Percentiles rank a stretch among this genome's conserved stretches.
These are phyloP conservation scores for Gortyna flavago DNA, from an alignment of 2,888 invertebrate species.

Conservation along the genomic window DNA sequence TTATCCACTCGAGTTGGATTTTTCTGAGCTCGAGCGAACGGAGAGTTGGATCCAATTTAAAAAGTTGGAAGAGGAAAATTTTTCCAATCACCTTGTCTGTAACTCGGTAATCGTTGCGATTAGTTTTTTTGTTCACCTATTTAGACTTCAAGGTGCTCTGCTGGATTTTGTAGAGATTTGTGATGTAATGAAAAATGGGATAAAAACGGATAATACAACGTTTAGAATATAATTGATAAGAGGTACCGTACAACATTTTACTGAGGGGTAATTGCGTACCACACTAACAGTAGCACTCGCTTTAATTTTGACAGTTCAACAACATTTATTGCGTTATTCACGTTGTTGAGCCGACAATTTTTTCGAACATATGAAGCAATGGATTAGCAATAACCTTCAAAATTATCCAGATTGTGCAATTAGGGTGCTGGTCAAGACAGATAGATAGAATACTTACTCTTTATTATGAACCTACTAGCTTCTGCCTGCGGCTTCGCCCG, in stretches of 20 bases:
- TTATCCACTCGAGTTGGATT: constrained; percentile 81
- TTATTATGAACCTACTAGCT: too few species aligned
- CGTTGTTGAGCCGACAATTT: too few species aligned
- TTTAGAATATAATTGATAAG: neutral
- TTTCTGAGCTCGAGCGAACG: constrained; percentile 80
- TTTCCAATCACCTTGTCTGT: constrained; percentile 86
- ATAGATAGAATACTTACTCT: too few species aligned
- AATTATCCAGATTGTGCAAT: too few species aligned
- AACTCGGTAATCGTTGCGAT: constrained; percentile 83
- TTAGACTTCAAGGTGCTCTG: constrained; percentile 37
- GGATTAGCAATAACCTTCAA: too few species aligned
- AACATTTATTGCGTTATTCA: too few species aligned
- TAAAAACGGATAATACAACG: neutral
- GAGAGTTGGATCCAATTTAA: constrained; percentile 88
- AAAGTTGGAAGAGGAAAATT: constrained; percentile 86
- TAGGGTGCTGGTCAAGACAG: too few species aligned
- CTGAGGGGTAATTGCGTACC: neutral
- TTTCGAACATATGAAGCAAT: too few species aligned
- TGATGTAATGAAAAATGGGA: constrained; percentile 37
- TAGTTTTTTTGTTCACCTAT: constrained; percentile 76
- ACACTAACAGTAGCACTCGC: neutral
- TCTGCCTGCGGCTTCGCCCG: too few species aligned
- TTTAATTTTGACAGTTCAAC: too few species aligned
- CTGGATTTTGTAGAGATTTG: constrained; percentile 50
- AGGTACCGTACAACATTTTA: neutral